Base-by-base conservation (phyloP, 2,888 invertebrate species). In the Acleris holmiana region DNA sequence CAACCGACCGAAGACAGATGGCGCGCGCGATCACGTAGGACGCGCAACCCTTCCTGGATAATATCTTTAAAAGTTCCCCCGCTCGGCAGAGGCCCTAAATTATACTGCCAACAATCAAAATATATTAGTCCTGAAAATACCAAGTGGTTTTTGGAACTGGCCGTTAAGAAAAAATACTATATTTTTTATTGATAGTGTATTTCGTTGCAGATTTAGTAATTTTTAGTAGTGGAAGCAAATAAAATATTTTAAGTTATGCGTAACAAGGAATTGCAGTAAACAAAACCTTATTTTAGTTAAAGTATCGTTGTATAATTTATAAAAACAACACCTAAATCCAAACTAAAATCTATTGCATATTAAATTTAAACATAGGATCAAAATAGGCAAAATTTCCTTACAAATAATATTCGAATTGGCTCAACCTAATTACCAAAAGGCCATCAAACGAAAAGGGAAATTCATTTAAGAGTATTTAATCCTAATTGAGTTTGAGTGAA, bases 61-160 rank as follows among this genome's bases (percentile, higher is more conserved):
- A 93, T 92, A 92, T 92, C 92, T 92, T 93, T 93, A 93, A 93
- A 92, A 93, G 91, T 93, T 93, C 82, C 73, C 69, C 73, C 68
- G 68, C 68, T 80, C 78, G 80, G 82, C 66, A 49, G 80, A 73
- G 82, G 78, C 69, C 71, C 61, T 83, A 83, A 87, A 85, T 88
- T 86, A 86, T 84, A 81, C 84, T 78, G 77, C 80, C 85, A 88
- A 50, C 57, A 63, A 89, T 89, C 90, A 88, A 88, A 87, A 80
- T 76, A 79, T 83, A 83, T 84, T 79, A 82, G 76, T 71, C 35
- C 46, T 29, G 41, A 40, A 58, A 48, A 59, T 47, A 44, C 50
- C 13, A 18, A 49, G 55, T 59, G 59, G 47, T 53, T 54, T 25
- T 10, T 54, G 4, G 40, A 44, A 21, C 55, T 56, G 55, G 25